Conservation (phyloP, 1,140 invertebrate species). For the Panulirus ornatus region DNA sequence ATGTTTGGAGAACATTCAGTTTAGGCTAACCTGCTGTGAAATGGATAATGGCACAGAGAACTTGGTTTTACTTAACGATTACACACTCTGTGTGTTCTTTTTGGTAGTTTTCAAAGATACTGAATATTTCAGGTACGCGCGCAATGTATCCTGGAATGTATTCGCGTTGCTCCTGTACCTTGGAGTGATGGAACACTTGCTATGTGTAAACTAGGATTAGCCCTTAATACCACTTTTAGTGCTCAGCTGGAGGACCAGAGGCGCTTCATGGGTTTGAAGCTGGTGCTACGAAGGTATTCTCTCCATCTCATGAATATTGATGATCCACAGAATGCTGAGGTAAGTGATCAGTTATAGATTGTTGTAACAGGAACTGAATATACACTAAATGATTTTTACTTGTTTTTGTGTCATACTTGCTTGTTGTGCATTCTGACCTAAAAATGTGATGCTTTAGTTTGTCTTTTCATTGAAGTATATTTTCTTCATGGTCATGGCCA, state of each 20-base stretch:
- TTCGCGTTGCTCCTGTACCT: slow-evolving; percentile 67
- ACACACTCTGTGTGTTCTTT: no score
- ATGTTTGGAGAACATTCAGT: no score
- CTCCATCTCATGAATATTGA: slow-evolving; percentile 59
- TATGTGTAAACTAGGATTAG: slow-evolving; percentile 55
- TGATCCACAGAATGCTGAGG: slow-evolving; percentile 56
- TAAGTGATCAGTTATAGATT: slow-evolving; percentile 19
- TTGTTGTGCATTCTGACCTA: no score
- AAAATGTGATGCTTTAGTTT: no score
- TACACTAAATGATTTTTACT: no score
- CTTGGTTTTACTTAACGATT: background rate
- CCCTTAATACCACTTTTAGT: slow-evolving; percentile 45
- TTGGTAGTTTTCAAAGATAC: background rate
- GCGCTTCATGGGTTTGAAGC: slow-evolving; percentile 65
- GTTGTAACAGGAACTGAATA: no score
- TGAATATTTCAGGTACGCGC: slow-evolving; percentile 57
- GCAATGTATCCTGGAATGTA: slow-evolving; percentile 65
- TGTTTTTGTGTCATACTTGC: no score
- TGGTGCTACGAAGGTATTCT: slow-evolving; percentile 65
- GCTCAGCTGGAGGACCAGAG: slow-evolving; percentile 60
- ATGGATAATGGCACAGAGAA: background rate
- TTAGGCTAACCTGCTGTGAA: no score
- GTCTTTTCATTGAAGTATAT: no score
- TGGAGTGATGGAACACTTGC: slow-evolving; percentile 72
- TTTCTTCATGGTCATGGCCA: no score